phyloP scores from a whole-genome alignment of 1,140 invertebrate species.

The Zelostemma sp. region DNA sequence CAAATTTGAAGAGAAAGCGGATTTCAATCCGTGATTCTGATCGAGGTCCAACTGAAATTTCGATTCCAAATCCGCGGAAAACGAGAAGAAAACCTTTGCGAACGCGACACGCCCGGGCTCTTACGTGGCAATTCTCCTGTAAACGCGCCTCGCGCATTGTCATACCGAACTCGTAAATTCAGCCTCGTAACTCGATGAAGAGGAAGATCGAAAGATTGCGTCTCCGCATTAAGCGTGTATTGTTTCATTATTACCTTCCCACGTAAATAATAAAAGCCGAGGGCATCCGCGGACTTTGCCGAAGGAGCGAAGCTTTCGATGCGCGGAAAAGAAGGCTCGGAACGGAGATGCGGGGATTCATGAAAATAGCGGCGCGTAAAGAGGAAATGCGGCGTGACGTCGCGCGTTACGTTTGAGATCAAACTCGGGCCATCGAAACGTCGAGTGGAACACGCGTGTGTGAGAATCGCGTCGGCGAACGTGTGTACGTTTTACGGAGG shows the following conservation, averaged over 20 bases:
- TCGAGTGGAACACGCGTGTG: conserved; percentile 5
- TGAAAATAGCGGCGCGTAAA: conserved; percentile 16
- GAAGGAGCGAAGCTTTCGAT: too few relatives aligned
- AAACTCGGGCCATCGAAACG: conserved; percentile 8
- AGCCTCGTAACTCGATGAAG: not conserved
- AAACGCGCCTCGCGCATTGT: not conserved
- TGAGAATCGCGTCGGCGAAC: conserved; percentile 14
- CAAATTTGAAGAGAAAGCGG: not conserved
- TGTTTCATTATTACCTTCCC: not conserved
- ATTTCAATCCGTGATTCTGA: not conserved
- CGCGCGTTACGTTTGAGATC: conserved; percentile 44
- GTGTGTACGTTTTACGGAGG: conserved; percentile 41
- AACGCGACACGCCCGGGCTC: too few relatives aligned
- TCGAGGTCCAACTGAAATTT: not conserved
- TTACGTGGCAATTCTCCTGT: too few relatives aligned
- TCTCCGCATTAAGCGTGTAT: conserved; percentile 35
- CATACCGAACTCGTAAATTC: not conserved
- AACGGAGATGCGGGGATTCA: not conserved
- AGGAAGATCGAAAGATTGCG: conserved; percentile 3
- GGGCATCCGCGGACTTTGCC: not conserved
- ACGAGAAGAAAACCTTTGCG: conserved; percentile 3
- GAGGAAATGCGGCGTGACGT: conserved; percentile 38
- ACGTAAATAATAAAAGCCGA: not conserved
- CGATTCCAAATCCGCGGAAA: not conserved
- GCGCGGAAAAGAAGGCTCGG: too few relatives aligned